Evolutionary conservation across 2,113 vertebrate species (phyloP), one percentile per base, ranked within the genome.

Genomic region (Notarius lentiginosus): DNA sequence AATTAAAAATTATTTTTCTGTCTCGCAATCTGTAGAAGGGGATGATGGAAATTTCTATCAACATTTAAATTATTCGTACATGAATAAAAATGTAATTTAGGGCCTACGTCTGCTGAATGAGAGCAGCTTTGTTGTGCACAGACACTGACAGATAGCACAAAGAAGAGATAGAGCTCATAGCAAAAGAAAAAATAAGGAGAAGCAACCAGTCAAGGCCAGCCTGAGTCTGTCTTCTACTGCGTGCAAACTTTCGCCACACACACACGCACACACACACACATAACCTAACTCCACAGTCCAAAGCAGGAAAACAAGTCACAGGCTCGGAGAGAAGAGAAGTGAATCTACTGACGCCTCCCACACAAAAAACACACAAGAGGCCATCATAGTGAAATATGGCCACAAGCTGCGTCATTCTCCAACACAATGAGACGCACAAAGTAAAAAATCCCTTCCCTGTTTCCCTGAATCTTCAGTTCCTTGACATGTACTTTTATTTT

Each of bases 281-380:
- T 30, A 34, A 68, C 18, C 51, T 41, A 63, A 47, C 76, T 51
- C 34, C 2, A 83, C 27, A 70, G 70, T 55, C 27, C 49, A 75
- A 11, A 77, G 65, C 79, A 84, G 47, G n/a, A 81, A 84, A 87
- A 83, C 86, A 87, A 86, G 79, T 41, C 79, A 87, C 81, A 77
- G 51, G 83, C 84, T 9, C 34, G 53, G 30, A 73, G 53, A 87
- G 80, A 79, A 85, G 79, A 87, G 87, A 90, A 90, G 82, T 87
- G 85, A 88, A 87, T 87, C 85, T 84, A 88, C 65, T 53, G 56
- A 68, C 14, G 51, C 87, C 61, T 86, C 87, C 84, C 77, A 90
- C 85, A 84, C 77, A 86, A 82, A 47, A 82, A 9, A 56, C 65
- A 47, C 47, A 73, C 17, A 76, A 72, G 47, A 87, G 76, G 3